Evolutionary conservation across 53 echinoderm and acorn worm species (phyloP).

Genomic region (Holothuria leucospilota): DNA sequence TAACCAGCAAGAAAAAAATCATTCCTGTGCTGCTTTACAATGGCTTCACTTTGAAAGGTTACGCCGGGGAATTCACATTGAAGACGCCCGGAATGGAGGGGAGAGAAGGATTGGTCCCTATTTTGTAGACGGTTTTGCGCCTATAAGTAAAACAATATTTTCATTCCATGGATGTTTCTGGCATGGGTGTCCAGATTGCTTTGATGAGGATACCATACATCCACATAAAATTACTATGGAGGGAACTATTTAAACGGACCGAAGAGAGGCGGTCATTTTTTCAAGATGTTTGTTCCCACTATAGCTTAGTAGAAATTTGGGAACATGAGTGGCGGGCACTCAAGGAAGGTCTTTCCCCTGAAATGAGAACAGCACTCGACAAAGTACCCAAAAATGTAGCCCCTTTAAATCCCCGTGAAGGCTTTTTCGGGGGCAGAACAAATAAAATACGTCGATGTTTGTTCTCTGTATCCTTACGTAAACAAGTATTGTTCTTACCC

Average conservation of each 20-base stretch:
- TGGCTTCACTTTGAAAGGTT: slow-evolving; percentile 43
- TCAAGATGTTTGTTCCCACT: not conserved
- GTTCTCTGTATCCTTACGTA: slow-evolving; percentile 64
- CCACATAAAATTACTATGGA: slow-evolving; percentile 40
- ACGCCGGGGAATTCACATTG: slow-evolving; percentile 26
- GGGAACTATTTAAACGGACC: slow-evolving; percentile 19
- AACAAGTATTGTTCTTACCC: slow-evolving; percentile 75
- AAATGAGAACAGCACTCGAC: not conserved
- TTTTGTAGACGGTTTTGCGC: slow-evolving; percentile 28
- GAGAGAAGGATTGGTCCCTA: slow-evolving; percentile 24
- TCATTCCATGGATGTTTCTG: slow-evolving; percentile 19
- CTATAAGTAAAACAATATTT: slow-evolving; percentile 16
- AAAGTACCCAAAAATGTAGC: not conserved
- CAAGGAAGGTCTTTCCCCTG: not conserved
- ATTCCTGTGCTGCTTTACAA: slow-evolving; percentile 28
- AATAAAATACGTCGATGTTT: slow-evolving; percentile 70
- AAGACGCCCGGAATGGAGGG: slow-evolving; percentile 45
- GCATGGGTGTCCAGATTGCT: slow-evolving; percentile 54
- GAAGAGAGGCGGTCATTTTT: slow-evolving; percentile 15
- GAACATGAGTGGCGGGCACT: slow-evolving; percentile 23
- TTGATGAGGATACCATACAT: slow-evolving; percentile 27
- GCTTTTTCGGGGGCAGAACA: slow-evolving; percentile 65
- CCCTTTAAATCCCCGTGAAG: slow-evolving; percentile 50
- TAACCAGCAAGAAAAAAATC: slow-evolving; percentile 24
- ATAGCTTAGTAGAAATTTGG: slow-evolving; percentile 18